Evolutionary conservation across 2,888 invertebrate genomes (phyloP), one percentile per base, ranked within the genome.

Genomic region (Hyles lineata): DNA sequence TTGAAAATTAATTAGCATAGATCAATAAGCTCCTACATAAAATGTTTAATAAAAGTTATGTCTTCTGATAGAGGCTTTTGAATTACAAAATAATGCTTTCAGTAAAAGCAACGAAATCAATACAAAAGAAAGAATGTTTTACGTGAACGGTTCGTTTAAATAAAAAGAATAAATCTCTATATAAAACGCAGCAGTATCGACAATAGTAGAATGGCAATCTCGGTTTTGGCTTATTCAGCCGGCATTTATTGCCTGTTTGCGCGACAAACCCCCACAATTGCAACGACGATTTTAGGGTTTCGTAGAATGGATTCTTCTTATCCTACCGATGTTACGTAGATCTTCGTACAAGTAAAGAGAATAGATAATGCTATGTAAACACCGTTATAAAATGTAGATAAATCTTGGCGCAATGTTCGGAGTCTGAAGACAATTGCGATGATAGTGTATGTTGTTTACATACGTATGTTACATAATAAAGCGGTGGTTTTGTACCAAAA

Each of bases 241-340:
- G 82, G 82, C 86, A 85, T 88, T 86, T 88, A 88, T 88, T 84
- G 88, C 80, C 84, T 83, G 87, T 87, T 87, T 85, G 83, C 80
- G 84, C 83, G 86, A 87, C 86, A 85, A 87, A 85, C 87, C 85
- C 84, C 79, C 84, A 83, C 87, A 84, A 88, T 88, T 86, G 88
- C 86, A 87, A 80, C 84, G 77, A 85, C 85, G 83, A 86, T 87
- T 88, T 87, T 87, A 85, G 86, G 86, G 87, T 88, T 87, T 83
- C 83, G 78, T 78, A 79, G 80, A 88, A 87, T 87, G 86, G 87
- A 87, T 88, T 85, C 86, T 85, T 84, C 85, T 86, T 87, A 87
- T 85, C 84, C 88, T 77, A 80, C 82, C 83, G 81, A 83, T 83
- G 85, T 83, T 73, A 81, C 79, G 78, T 82, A 76, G 78, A 80